These are phyloP conservation scores for Grus americana DNA, from an alignment of 2,113 vertebrate species.

Conservation along the genomic window DNA sequence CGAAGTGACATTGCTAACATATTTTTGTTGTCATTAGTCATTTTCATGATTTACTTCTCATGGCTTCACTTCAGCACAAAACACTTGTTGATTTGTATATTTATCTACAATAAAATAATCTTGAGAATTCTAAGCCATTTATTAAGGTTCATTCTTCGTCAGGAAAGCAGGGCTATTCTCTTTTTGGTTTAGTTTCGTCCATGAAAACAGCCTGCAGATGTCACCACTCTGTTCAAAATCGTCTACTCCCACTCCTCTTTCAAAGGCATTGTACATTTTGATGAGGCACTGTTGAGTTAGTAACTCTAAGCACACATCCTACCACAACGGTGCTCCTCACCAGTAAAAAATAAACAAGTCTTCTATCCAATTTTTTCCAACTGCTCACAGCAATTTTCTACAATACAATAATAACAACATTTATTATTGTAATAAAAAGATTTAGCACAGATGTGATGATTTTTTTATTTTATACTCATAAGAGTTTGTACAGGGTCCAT, in stretches of 20 bases:
- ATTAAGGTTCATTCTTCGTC: background rate
- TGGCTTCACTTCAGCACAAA: background rate
- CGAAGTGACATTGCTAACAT: background rate
- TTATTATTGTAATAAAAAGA: background rate
- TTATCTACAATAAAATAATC: background rate
- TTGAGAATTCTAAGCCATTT: background rate
- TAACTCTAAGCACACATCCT: background rate
- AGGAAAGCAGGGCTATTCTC: background rate
- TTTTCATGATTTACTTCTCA: background rate
- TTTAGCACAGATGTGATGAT: background rate
- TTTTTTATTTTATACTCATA: background rate
- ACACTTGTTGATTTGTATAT: background rate
- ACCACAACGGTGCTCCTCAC: background rate
- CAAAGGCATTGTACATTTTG: background rate
- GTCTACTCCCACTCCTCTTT: background rate
- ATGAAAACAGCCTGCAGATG: conserved; percentile 4
- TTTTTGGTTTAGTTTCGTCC: background rate
- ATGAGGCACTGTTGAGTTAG: background rate
- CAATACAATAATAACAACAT: background rate
- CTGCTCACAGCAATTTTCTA: background rate
- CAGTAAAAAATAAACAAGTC: background rate
- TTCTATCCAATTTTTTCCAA: background rate
- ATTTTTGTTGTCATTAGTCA: background rate
- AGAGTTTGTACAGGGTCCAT: background rate
- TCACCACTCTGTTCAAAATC: background rate